These are phyloP conservation scores for Sphecodes monilicornis DNA, from an alignment of 2,888 invertebrate genomes.

Conservation along the genomic window DNA sequence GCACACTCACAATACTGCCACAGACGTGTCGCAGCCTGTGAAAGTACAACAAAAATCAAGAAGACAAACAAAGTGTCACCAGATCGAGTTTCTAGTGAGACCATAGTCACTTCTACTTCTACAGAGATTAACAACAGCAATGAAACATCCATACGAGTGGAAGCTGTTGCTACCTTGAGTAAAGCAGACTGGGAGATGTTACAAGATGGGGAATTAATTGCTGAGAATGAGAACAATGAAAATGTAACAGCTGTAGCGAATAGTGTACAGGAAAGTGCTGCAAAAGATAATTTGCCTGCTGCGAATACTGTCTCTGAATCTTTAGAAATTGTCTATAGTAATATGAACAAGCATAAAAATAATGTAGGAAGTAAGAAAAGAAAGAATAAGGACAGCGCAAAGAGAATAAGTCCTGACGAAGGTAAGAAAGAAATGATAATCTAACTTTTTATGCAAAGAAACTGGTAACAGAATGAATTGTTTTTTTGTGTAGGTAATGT, in stretches of 20 bases:
- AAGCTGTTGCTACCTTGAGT: constrained; percentile 71
- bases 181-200: constrained; percentile 75
- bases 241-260: constrained; percentile 10
- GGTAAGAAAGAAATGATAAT: constrained; percentile 18
- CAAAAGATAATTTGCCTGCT: constrained; percentile 11
- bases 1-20: constrained; percentile 90
- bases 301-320: constrained; percentile 45
- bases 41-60: constrained; percentile 38
- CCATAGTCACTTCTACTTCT: constrained; percentile 6
- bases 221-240: not conserved
- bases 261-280: not conserved
- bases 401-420: not conserved
- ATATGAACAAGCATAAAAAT: constrained; percentile 44
- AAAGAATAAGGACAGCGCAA: constrained; percentile 28
- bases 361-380: constrained; percentile 48
- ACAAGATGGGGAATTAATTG: constrained; percentile 26
- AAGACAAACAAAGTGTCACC: constrained; percentile 29
- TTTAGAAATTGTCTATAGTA: constrained; percentile 67
- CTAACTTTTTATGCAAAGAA: not conserved
- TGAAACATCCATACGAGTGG: constrained; percentile 68
- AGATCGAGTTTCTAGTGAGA: constrained; percentile 16
- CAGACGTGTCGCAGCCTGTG: constrained; percentile 50
- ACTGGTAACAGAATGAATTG: constrained; percentile 2
- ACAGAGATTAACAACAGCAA: constrained; percentile 19
- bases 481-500: not conserved